Base-by-base conservation (phyloP, 2,888 invertebrate genomes). In the Acanthococcus lagerstroemiae region DNA sequence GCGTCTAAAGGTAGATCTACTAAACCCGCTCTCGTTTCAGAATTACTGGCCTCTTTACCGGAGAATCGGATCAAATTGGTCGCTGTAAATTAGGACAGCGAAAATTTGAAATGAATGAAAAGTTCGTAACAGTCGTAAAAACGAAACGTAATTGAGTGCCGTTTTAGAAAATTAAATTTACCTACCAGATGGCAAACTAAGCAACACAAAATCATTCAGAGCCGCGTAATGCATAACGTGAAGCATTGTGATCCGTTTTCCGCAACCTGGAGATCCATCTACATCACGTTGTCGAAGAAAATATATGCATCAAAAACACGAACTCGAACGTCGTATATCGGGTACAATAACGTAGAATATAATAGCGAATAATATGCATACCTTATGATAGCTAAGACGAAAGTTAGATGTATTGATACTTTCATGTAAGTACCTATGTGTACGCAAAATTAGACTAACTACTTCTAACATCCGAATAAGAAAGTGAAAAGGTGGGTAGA, bases 1-100 rank as follows among this genome's bases (percentile, higher is more conserved):
- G 92, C 88, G 74, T 93, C 88, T 4, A 90, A 75, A 0, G 95
- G 94, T 66, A 92, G 76, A 76, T 97, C 94, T 15, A 90, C 82
- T 63, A 83, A 81, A 0, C 87, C 89, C 70, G 87, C 85, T 55
- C 81, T 82, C 0, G 82, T 81, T 12, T 80, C 75, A 0, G 93
- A 90, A 75, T 83, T 83, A 0, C 85, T 80, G 70, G 83, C 81
- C 77, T 94, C 94, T 74, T 86, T 88, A 65, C 50, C 3, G 44
- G 17, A 26, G 6, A 24, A 7, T 26, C n/a, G n/a, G n/a, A 25
- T 50, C 6, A 30, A 30, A 30, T 9, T 30, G 7, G 12, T 12
- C 37, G 37, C 37, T 30, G 37, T 30, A 30, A 30, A 30, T 6
- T 9, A 30, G 37, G 12, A 30, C n/a, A n/a, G n/a, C n/a, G n/a